These are phyloP conservation scores for Synergus laeviventris DNA, from an alignment of 2,888 invertebrate genomes.

Conservation along the genomic window DNA sequence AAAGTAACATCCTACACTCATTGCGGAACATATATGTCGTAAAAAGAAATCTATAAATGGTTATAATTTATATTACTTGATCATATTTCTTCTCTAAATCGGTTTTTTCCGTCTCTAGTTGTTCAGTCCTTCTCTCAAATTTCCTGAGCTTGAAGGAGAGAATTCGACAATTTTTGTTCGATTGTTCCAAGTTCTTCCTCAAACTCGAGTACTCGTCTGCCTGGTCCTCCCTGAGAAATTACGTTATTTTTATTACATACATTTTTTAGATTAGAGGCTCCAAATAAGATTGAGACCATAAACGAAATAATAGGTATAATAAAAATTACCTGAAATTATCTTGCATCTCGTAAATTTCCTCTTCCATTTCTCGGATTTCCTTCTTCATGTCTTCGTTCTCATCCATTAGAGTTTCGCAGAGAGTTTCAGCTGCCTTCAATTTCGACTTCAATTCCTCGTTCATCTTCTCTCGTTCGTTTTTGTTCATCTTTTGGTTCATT, in stretches of 20 bases:
- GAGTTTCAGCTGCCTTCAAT: conserved; percentile 91
- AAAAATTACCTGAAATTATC: conserved; percentile 88
- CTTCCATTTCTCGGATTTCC: conserved; percentile 94
- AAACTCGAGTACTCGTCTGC: conserved; percentile 96
- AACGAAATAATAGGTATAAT: conserved; percentile 38
- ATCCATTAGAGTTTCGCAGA: conserved; percentile 96
- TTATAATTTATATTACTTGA: conserved; percentile 72
- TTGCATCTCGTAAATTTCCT: conserved; percentile 99
- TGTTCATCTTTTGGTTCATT: conserved; percentile 60
- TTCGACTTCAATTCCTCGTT: conserved; percentile 85
- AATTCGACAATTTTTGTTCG: conserved; percentile 98
- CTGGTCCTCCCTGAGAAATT: conserved; percentile 89
- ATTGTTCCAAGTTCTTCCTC: conserved; percentile 96
- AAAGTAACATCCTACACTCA: conserved; percentile 37
- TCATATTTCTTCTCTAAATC: conserved; percentile 84
- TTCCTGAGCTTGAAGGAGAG: conserved; percentile 98
- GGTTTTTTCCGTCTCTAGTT: conserved; percentile 90
- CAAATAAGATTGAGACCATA: conserved; percentile 34
- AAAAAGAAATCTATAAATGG: conserved; percentile 5
- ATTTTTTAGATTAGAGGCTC: conserved; percentile 13
- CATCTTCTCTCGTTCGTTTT: conserved; percentile 66
- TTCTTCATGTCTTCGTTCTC: conserved; percentile 97
- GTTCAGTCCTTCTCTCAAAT: conserved; percentile 92
- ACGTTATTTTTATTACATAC: conserved; percentile 38
- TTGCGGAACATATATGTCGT: neutral